phyloP scores from a whole-genome alignment of 2,888 invertebrate species.

The Habrosyne pyritoides region DNA sequence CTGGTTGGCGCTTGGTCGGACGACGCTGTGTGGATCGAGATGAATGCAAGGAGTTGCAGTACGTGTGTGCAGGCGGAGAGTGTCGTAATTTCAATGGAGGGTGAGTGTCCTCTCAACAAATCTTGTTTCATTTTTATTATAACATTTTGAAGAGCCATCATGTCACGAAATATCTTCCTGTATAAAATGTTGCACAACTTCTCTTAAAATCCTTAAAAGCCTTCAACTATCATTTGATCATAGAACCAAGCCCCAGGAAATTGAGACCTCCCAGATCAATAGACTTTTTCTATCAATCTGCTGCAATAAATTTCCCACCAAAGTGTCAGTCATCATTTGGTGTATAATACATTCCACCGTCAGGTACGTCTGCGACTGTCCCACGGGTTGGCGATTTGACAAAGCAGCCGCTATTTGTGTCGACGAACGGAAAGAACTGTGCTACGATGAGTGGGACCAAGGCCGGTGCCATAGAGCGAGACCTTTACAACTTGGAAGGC shows the following conservation, averaged over 20 bases:
- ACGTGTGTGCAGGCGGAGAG: slow-evolving; percentile 90
- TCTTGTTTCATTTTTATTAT: no score
- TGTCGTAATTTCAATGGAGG: slow-evolving; percentile 93
- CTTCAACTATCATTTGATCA: no score
- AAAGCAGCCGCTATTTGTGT: slow-evolving; percentile 87
- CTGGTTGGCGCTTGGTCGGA: slow-evolving; percentile 88
- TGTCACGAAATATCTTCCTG: no score
- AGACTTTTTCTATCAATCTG: no score
- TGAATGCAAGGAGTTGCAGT: slow-evolving; percentile 88
- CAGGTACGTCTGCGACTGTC: slow-evolving; percentile 91
- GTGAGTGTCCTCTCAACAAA: slow-evolving; percentile 43
- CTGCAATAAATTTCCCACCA: no score
- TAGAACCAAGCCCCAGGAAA: no score
- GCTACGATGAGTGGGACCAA: slow-evolving; percentile 84
- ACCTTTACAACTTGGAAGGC: slow-evolving; percentile 61
- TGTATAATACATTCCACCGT: background rate
- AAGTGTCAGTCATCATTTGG: no score
- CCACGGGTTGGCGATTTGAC: slow-evolving; percentile 88
- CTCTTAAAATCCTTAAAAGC: no score
- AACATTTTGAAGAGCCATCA: no score
- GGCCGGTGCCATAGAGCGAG: slow-evolving; percentile 72
- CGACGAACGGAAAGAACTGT: slow-evolving; percentile 89
- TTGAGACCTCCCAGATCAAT: no score
- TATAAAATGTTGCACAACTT: no score
- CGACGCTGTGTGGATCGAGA: slow-evolving; percentile 87